Conservation (phyloP, 2,113 vertebrate species). For the Eudyptes chrysolophus region DNA sequence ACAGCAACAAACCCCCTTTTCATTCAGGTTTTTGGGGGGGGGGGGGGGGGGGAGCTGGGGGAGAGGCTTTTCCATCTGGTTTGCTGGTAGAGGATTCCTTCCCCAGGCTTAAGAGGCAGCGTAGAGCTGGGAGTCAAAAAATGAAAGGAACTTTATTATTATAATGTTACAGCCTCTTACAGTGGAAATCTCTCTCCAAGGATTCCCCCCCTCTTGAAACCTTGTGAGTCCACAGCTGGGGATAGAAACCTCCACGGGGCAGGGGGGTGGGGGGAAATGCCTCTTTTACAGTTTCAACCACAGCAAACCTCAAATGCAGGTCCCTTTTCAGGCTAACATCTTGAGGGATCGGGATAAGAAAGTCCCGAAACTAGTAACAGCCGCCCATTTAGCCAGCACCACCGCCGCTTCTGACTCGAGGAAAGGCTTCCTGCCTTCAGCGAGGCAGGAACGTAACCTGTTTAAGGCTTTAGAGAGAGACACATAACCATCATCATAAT, state of each 20-base stretch:
- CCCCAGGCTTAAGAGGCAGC: not conserved
- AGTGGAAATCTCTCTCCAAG: not conserved
- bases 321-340: not conserved
- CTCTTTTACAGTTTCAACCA: not conserved
- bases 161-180: not conserved
- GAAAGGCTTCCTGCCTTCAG: not conserved
- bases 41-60: too few species aligned
- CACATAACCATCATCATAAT: constrained; percentile 59
- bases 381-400: not conserved
- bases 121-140: not conserved
- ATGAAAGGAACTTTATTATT: not conserved
- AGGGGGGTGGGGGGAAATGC: not conserved
- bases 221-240: not conserved
- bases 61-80: not conserved
- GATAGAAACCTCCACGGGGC: not conserved
- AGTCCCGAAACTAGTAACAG: not conserved
- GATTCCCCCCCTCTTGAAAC: not conserved
- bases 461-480: constrained; percentile 51
- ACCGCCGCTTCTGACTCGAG: not conserved
- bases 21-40: not conserved
- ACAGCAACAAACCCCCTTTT: not conserved
- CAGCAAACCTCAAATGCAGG: not conserved
- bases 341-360: not conserved
- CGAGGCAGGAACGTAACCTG: constrained; percentile 35
- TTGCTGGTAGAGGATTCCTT: not conserved